Base-by-base conservation (phyloP, 92 coral and sea anemone species). In the Epizoanthus illoricatus region DNA sequence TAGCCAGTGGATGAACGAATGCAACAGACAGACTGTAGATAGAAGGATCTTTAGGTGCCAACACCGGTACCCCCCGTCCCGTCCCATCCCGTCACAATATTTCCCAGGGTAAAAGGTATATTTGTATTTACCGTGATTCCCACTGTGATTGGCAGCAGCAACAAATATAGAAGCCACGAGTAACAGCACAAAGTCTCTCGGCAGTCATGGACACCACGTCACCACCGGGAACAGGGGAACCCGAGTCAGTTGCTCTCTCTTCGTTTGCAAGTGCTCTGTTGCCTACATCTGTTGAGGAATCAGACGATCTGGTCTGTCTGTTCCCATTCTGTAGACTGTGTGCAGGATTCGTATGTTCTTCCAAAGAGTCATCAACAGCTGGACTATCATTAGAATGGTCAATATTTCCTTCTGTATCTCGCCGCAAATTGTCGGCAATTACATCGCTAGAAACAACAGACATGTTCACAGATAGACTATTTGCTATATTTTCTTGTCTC, bases 141-240 rank as follows among this genome's bases (percentile, higher is more conserved):
- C 89, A 86, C 19, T 73, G 86, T 17, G 83, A 72, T 41, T 81
- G 89, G 17, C 73, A 59, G 73, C 89, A 86, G 73, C 89, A 86
- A 45, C 86, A 86, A 16, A 81, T 75, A 64, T 86, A 86, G 66
- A 86, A 86, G 13, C 89, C 89, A n/a, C 84, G 89, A 3, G 89
- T 86, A 11, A 86, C 74, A 65, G 84, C 89, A 33, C 89, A 86
- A 23, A 87, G 78, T 58, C 90, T 85, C 68, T 87, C 87, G 11
- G 90, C 90, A 43, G 90, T 87, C 87, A 83, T 82, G 13, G 90
- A 69, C 49, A 87, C 85, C 7, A 87, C 90, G 69, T 87, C 90
- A 54, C 84, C 68, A 12, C 85, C 87, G 18, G 82, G 82, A 68
- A 82, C 80, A 2, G 84, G 66, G 15, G 87, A 87, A n/a, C 75